Percentiles rank a stretch among this genome's conserved stretches.
Evolutionary conservation across 2,113 vertebrate genomes (phyloP).

Genomic region (Thunnus maccoyii): DNA sequence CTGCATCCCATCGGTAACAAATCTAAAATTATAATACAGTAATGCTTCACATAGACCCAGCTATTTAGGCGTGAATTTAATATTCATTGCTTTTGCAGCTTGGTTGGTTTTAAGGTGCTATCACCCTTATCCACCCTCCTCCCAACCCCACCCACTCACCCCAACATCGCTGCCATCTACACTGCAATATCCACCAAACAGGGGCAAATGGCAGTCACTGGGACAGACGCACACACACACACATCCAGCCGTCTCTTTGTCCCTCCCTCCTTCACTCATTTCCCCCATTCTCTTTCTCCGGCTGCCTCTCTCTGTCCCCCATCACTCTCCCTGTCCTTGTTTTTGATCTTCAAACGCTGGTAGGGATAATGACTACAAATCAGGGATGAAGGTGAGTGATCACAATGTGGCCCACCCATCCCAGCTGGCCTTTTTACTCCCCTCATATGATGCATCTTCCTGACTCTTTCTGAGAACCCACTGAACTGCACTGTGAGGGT

Average conservation of each 20-base stretch:
- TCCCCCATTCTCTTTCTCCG: conserved; percentile 73
- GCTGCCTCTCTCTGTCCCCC: conserved; percentile 80
- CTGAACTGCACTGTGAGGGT: conserved; percentile 73
- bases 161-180: conserved; percentile 73
- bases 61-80: conserved; percentile 87
- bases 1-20: conserved; percentile 81
- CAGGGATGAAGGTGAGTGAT: conserved; percentile 91
- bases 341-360: conserved; percentile 89
- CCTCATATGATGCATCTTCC: conserved; percentile 82
- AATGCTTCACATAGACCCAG: conserved; percentile 84
- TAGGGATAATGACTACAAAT: conserved; percentile 91
- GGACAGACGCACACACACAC: conserved; percentile 61
- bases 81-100: conserved; percentile 89
- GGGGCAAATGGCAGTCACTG: conserved; percentile 75
- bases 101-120: conserved; percentile 87
- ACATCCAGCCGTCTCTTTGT: conserved; percentile 71
- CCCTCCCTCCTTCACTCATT: conserved; percentile 74
- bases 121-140: conserved; percentile 82
- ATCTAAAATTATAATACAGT: conserved; percentile 87
- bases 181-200: conserved; percentile 73
- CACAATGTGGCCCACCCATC: conserved; percentile 86
- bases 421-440: conserved; percentile 87
- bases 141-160: conserved; percentile 77
- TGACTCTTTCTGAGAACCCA: conserved; percentile 77
- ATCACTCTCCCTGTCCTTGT: conserved; percentile 86